Evolutionary conservation across 2,888 invertebrate genomes (phyloP).

Genomic region (Ochropleura plecta): DNA sequence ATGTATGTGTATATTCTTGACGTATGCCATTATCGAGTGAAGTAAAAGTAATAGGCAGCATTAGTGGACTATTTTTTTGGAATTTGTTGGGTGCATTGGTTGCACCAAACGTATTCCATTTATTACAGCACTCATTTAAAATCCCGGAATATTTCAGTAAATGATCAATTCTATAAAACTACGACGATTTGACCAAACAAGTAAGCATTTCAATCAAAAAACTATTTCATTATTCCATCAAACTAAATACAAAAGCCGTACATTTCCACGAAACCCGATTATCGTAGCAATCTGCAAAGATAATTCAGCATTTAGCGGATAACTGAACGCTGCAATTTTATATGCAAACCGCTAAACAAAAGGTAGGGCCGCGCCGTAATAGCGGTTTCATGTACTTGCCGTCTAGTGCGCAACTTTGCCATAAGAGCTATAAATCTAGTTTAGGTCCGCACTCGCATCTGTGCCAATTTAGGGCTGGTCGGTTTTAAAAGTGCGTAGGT

Average conservation of each 20-base stretch:
- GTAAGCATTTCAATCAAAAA: background rate
- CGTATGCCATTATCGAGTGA: background rate
- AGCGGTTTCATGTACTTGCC: constrained; percentile 57
- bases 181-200: background rate
- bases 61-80: too few species aligned
- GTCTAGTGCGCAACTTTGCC: constrained; percentile 45
- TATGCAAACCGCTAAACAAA: constrained; percentile 49
- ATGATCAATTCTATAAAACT: background rate
- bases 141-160: background rate
- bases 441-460: constrained; percentile 54
- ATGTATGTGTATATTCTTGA: background rate
- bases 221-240: constrained; percentile 11
- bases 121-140: constrained; percentile 1
- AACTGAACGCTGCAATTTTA: constrained; percentile 55
- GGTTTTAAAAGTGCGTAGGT: constrained; percentile 37
- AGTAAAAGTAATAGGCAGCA: background rate
- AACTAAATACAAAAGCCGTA: constrained; percentile 13
- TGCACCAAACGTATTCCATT: too few species aligned
- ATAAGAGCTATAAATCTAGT: constrained; percentile 60
- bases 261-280: constrained; percentile 32
- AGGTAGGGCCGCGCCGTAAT: constrained; percentile 41
- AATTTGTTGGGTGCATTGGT: too few species aligned
- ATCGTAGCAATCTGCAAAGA: constrained; percentile 40
- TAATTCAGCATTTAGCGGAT: constrained; percentile 50
- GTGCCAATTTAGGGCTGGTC: constrained; percentile 49